Evolutionary conservation across 1,140 invertebrate species (phyloP).

Genomic region (Proctacanthus coquilletti): DNA sequence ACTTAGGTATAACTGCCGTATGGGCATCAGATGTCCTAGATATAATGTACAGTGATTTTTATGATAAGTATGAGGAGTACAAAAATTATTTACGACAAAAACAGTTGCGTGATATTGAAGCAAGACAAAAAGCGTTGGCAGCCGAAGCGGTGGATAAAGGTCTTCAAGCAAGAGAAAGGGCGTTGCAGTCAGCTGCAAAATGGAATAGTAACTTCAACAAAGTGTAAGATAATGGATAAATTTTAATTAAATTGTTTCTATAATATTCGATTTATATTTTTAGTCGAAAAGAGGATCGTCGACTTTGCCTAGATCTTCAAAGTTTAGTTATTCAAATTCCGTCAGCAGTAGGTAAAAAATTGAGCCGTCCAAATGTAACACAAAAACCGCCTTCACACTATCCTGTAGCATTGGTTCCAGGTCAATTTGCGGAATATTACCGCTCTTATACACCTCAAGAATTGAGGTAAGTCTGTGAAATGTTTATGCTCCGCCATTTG

Average conservation of each 20-base stretch:
- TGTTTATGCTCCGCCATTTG: neutral
- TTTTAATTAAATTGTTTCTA: neutral
- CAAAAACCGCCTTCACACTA: conserved; percentile 38
- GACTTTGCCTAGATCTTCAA: conserved; percentile 23
- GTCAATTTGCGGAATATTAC: conserved; percentile 83
- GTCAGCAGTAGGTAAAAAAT: neutral
- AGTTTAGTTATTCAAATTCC: conserved; percentile 19
- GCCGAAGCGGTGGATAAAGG: conserved; percentile 35
- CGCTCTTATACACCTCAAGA: conserved; percentile 43
- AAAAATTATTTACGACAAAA: conserved; percentile 65
- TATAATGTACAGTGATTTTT: conserved; percentile 89
- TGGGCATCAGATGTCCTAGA: conserved; percentile 83
- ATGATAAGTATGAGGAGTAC: conserved; percentile 89
- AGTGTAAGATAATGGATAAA: conserved; percentile 28
- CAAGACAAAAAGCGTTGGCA: conserved; percentile 33
- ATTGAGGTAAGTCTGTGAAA: conserved; percentile 38
- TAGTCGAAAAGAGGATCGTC: conserved; percentile 25
- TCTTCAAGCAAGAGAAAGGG: conserved; percentile 69
- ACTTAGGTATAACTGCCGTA: conserved; percentile 82
- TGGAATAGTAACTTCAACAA: conserved; percentile 82
- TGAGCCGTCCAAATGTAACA: neutral
- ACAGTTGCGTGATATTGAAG: conserved; percentile 33
- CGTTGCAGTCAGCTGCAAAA: conserved; percentile 68
- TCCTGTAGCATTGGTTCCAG: conserved; percentile 80
- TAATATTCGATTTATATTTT: conserved; percentile 1